Evolutionary conservation across 2,797 vertebrate species (phyloP), one percentile per base, ranked within the genome.

Genomic region (Uromys caudimaculatus): DNA sequence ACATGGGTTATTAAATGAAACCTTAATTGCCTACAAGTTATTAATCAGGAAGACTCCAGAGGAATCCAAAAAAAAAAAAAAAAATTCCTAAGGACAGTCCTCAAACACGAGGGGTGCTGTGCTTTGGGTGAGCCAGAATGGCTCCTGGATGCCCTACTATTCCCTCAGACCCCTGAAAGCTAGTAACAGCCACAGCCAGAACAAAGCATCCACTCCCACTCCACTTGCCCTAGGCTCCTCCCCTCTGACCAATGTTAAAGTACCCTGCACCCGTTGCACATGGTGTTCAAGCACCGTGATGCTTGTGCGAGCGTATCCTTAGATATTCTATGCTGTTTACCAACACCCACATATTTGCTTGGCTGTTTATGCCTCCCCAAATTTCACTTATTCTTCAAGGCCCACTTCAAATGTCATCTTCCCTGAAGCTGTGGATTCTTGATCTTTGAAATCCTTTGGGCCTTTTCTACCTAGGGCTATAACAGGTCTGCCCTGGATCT

Each of bases 111-210:
- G 1, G 12, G 44, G 91, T 96, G 54, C 47, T 87, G 24, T 62
- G n/a, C 58, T 92, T 54, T 62, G 58, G 73, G 32, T 90, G 76
- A 94, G 83, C 27, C 41, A 56, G 38, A 94, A 44, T 44, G n/a
- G 29, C 12, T 58, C 12, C 60, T 7, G 16, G 13, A 32, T n/a
- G 21, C 35, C 41, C 77, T 90, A 32, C 38, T 10, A 29, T 35
- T 64, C 6, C 67, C 47, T 1, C 0, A n/a, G 32, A n/a, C 16
- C 24, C 75, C 50, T 54, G 2, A 62, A 44, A 4, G 73, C 13
- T 29, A 0, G 50, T 47, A 38, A 91, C 47, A 84, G 87, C 41
- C n/a, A 79, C 23, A 47, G 32, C 32, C n/a, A 24, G 60, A 85
- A 54, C 19, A 81, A 81, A 83, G 38, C 0, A 0, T n/a, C 67